phyloP scores from a whole-genome alignment of 2,797 vertebrate species.

The Chloroceryle inda region DNA sequence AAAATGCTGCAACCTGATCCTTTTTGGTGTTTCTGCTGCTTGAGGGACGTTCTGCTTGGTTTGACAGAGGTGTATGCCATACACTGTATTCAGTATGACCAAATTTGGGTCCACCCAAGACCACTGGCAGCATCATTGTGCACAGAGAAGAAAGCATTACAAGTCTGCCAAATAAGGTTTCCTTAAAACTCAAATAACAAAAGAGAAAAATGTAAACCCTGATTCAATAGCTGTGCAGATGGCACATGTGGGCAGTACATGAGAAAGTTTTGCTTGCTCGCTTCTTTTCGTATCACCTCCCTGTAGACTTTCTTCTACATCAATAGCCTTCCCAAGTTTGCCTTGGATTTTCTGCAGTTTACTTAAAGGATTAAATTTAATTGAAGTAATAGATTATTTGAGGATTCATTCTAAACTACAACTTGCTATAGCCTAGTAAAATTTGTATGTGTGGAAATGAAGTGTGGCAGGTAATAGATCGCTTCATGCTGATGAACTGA shows the following conservation, averaged over 20 bases:
- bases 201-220: not conserved
- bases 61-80: not conserved
- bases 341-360: not conserved
- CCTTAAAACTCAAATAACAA: not conserved
- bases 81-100: not conserved
- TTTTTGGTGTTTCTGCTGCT: not conserved
- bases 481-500: not conserved
- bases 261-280: not conserved
- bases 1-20: not conserved
- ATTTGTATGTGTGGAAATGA: not conserved
- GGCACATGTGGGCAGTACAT: not conserved
- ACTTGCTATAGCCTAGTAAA: not conserved
- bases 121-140: accelerated
- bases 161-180: not conserved
- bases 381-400: slow-evolving; percentile 8
- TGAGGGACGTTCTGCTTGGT: not conserved
- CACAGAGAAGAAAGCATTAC: not conserved
- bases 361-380: slow-evolving; percentile 40
- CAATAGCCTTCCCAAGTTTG: not conserved
- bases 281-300: not conserved
- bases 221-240: not conserved
- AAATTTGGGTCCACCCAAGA: not conserved
- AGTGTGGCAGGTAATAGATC: not conserved
- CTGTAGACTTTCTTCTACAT: not conserved
- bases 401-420: not conserved